Base-by-base conservation (phyloP, 2,888 invertebrate genomes). In the Panzeria rudis region DNA sequence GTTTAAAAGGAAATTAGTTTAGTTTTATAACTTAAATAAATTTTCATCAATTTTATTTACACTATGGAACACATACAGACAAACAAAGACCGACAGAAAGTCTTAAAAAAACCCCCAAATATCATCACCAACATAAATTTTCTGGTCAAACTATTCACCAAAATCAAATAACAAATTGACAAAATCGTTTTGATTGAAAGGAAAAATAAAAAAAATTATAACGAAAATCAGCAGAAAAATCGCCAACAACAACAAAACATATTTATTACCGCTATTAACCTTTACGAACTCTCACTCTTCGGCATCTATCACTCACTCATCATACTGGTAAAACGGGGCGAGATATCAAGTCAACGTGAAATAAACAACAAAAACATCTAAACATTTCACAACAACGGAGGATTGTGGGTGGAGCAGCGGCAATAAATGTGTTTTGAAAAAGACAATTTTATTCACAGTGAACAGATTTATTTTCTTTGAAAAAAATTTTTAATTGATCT, bases 251-350 rank as follows among this genome's bases (percentile, higher is more conserved):
- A 61, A 38, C 35, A 52, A 78, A 56, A 62, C 71, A 79, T 76
- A 85, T 82, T 85, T 85, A 85, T 85, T 82, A 82, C 82, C 82
- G 78, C 82, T 85, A 85, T 85, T 85, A 85, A 85, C 85, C 85
- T 85, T 85, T 75, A 75, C 82, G 85, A 85, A 85, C 85, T 85
- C 85, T 79, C 85, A 85, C 85, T 85, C 82, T 82, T 79, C 82
- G 59, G 82, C 78, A 80, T 73, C 73, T 50, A 80, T 80, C 72
- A 73, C 80, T 85, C 78, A 82, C 75, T 85, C 75, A 66, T 85
- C 75, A 66, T 25, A 66, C 71, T 71, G 85, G 75, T 75, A 82
- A 82, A 85, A 73, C 69, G 68, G 72, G 85, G 78, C 75, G 69
- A 85, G 72, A 72, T 71, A 44, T 78, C 61, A 81, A 81, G 56